A percentile compares a stretch with the other conserved stretches of the same genome.
Evolutionary conservation across 2,797 vertebrate genomes (phyloP).

Genomic region (Platyrinchus mystaceus): DNA sequence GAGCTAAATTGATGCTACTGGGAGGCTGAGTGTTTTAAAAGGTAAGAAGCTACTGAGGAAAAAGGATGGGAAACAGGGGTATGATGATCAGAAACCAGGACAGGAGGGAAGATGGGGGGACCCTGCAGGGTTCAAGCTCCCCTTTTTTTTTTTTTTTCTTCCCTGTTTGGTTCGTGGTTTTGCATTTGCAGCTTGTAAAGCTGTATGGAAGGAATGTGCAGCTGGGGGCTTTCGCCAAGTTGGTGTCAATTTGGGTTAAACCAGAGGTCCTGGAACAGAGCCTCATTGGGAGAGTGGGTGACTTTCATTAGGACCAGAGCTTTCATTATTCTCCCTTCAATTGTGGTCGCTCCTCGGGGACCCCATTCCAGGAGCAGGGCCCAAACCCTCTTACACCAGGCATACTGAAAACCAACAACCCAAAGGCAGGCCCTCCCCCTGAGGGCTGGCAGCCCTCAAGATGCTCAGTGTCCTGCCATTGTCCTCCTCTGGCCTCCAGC

Average conservation of each 20-base stretch:
- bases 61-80: not conserved
- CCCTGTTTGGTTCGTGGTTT: conserved; percentile 47
- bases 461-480: conserved; percentile 20
- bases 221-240: conserved; percentile 44
- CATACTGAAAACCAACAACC: not conserved
- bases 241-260: conserved; percentile 64
- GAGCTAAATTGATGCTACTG: not conserved
- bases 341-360: not conserved
- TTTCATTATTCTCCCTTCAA: conserved; percentile 53
- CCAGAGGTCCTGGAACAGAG: conserved; percentile 42
- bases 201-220: conserved; percentile 64
- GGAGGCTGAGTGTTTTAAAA: not conserved
- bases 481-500: conserved; percentile 30
- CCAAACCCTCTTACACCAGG: conserved; percentile 19
- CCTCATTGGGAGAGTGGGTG: not conserved
- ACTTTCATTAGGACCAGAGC: conserved; percentile 27
- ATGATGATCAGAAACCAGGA: not conserved
- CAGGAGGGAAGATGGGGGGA: not conserved
- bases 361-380: not conserved
- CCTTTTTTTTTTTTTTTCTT: not conserved
- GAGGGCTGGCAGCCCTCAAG: not conserved
- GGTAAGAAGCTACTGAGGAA: not conserved
- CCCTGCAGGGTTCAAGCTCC: not conserved
- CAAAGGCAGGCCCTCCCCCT: not conserved
- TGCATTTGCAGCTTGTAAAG: conserved; percentile 65